A percentile compares a stretch with the other conserved stretches of the same genome.
phyloP scores from a whole-genome alignment of 2,113 vertebrate species.

The Arenaria interpres region DNA sequence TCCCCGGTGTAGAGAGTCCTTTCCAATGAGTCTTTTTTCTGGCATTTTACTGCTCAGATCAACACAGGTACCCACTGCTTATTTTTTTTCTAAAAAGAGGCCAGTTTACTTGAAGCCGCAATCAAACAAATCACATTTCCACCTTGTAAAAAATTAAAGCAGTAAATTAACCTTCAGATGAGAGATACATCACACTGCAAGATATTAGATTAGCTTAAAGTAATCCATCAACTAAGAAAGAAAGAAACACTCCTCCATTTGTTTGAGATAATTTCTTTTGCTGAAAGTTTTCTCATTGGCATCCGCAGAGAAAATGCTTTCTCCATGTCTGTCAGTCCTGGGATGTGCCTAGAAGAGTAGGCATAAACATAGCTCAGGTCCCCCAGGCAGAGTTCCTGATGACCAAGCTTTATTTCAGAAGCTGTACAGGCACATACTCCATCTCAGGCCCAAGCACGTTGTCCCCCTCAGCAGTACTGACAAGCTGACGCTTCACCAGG shows the following conservation, averaged over 20 bases:
- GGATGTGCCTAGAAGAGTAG: not conserved
- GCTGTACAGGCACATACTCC: not conserved
- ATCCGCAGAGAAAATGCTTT: not conserved
- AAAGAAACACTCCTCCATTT: not conserved
- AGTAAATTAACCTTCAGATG: not conserved
- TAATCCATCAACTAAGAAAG: conserved; percentile 4
- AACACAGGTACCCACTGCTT: not conserved
- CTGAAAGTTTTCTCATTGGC: not conserved
- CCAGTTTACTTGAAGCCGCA: not conserved
- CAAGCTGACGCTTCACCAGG: not conserved
- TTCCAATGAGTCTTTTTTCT: not conserved
- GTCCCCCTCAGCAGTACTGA: not conserved
- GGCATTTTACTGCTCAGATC: not conserved
- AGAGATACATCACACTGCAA: not conserved
- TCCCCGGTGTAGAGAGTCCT: not conserved
- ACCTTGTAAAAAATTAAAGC: not conserved
- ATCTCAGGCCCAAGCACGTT: not conserved
- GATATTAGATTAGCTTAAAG: not conserved
- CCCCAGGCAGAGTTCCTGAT: too few species aligned
- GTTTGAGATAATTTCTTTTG: not conserved
- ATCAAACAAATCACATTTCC: not conserved
- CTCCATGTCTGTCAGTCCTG: not conserved
- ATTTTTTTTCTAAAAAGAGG: not conserved
- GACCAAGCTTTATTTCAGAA: not conserved
- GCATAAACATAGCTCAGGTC: not conserved